phyloP scores from a whole-genome alignment of 2,797 vertebrate species.

The Mareca strepera region DNA sequence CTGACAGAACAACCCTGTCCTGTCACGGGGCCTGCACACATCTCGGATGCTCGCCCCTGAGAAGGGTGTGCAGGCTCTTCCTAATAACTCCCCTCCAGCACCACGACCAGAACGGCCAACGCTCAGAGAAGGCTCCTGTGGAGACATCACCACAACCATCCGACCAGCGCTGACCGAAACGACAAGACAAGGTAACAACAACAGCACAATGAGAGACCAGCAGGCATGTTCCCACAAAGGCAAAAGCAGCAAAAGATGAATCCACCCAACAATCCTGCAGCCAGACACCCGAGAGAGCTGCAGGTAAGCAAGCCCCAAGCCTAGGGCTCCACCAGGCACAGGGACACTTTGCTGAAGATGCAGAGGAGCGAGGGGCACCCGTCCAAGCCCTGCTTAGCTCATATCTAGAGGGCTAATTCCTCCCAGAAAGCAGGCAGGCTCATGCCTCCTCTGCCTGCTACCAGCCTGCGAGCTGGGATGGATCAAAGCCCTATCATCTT shows the following conservation, averaged over 20 bases:
- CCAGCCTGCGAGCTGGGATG: slow-evolving; percentile 8
- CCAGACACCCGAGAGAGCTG: neutral
- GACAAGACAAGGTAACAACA: neutral
- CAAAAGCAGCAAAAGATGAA: slow-evolving; percentile 51
- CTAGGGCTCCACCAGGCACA: slow-evolving; percentile 34
- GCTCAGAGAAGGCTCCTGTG: neutral
- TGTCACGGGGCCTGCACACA: no score
- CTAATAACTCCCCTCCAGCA: neutral
- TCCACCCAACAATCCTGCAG: slow-evolving; percentile 50
- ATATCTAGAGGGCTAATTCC: slow-evolving; percentile 63
- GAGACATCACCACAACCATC: neutral
- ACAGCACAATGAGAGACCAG: slow-evolving; percentile 27
- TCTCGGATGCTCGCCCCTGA: no score
- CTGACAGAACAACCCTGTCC: no score
- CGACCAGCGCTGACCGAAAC: neutral
- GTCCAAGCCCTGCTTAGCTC: slow-evolving; percentile 13
- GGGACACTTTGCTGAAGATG: neutral
- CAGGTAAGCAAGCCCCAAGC: slow-evolving; percentile 29
- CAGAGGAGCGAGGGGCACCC: slow-evolving; percentile 30
- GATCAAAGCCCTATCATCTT: slow-evolving; percentile 51
- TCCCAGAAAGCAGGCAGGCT: slow-evolving; percentile 53
- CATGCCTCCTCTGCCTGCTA: slow-evolving; percentile 46
- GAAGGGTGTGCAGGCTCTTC: neutral
- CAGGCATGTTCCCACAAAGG: slow-evolving; percentile 49
- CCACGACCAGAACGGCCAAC: neutral